Conservation (phyloP, 2,113 vertebrate genomes). For the Gorsachius goisagi region DNA sequence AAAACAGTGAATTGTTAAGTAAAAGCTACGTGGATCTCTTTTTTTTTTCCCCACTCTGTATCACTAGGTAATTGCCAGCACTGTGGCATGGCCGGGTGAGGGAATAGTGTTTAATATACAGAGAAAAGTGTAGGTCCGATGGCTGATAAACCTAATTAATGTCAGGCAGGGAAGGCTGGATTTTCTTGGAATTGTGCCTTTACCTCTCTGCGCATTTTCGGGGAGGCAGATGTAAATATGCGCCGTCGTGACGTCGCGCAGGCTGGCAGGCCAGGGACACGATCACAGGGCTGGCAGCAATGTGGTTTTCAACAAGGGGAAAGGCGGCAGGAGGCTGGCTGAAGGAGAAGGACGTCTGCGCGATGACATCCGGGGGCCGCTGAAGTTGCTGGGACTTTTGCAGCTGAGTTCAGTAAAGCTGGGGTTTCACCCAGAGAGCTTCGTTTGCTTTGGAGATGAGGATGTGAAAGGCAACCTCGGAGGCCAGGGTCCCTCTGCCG, state of each 20-base stretch:
- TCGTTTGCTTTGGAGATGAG: not conserved
- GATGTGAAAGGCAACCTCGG: not conserved
- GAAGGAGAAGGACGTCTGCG: not conserved
- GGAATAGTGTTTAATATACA: not conserved
- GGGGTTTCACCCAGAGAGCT: not conserved
- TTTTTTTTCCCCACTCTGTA: not conserved
- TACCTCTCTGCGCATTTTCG: not conserved
- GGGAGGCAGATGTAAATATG: not conserved
- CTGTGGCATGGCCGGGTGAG: rapidly evolving
- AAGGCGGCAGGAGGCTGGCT: not conserved
- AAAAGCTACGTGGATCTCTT: not conserved
- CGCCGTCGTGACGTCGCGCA: not conserved
- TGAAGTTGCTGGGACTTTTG: not conserved
- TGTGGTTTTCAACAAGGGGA: rapidly evolving
- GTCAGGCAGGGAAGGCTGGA: not conserved
- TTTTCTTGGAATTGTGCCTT: not conserved
- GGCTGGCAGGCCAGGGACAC: not conserved
- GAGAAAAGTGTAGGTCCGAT: not conserved
- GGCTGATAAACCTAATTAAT: not conserved
- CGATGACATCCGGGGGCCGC: not conserved
- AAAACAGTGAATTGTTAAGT: not conserved
- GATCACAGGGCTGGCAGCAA: not conserved
- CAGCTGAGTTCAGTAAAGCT: not conserved
- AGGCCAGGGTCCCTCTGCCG: not conserved
- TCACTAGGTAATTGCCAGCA: not conserved